Percentiles rank a stretch among this genome's conserved stretches.
These are phyloP conservation scores for Argynnis bischoffii DNA, from an alignment of 2,888 invertebrate genomes.

Conservation along the genomic window DNA sequence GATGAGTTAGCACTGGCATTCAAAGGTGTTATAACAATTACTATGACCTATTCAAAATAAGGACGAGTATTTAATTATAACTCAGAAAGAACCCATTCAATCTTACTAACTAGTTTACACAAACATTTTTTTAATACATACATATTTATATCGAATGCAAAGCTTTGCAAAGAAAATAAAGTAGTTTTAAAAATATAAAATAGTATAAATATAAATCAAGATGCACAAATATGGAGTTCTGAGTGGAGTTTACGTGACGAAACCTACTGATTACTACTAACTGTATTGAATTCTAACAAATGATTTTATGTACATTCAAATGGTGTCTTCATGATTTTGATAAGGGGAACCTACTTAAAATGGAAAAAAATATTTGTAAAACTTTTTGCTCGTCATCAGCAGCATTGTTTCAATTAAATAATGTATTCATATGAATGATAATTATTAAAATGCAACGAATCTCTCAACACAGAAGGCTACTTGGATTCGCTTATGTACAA, in stretches of 20 bases:
- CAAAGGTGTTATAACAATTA: background rate
- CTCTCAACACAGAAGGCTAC: conserved; percentile 64
- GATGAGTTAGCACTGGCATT: background rate
- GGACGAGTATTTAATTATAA: background rate
- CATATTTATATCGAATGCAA: conserved; percentile 60
- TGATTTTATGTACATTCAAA: conserved; percentile 29
- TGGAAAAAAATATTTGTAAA: conserved; percentile 22
- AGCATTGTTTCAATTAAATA: conserved; percentile 56
- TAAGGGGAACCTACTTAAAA: conserved; percentile 17
- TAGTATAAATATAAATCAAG: conserved; percentile 31
- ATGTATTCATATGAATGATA: conserved; percentile 57
- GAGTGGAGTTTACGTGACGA: conserved; percentile 41
- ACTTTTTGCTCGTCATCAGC: conserved; percentile 64
- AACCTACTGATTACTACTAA: conserved; percentile 33
- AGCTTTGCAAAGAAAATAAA: conserved; percentile 66
- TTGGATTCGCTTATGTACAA: conserved; percentile 68
- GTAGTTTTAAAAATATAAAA: conserved; percentile 20
- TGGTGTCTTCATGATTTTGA: conserved; percentile 26
- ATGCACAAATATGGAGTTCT: conserved; percentile 34
- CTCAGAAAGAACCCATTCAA: conserved; percentile 12
- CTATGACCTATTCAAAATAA: conserved; percentile 11
- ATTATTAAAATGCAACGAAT: conserved; percentile 57
- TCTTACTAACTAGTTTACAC: conserved; percentile 31
- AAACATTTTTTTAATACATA: conserved; percentile 27
- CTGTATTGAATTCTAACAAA: conserved; percentile 23